Base-by-base conservation (phyloP, 2,888 invertebrate genomes). In the Morpho deidamia region DNA sequence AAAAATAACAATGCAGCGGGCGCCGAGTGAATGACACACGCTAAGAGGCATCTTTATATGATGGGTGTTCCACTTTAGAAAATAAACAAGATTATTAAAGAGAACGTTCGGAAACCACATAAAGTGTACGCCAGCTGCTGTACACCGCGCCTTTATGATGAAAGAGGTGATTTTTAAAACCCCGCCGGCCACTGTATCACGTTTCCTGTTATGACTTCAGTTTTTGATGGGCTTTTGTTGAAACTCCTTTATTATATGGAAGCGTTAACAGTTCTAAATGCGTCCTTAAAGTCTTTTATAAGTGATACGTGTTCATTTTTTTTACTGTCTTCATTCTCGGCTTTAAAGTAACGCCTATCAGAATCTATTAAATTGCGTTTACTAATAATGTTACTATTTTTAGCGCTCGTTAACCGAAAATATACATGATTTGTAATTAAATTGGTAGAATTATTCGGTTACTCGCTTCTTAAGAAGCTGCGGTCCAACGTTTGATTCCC, bases 191-290 rank as follows among this genome's bases (percentile, higher is more conserved):
- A 77, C 80, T 75, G 76, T 86, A 88, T 89, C 87, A 82, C 71
- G 71, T 89, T 88, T 85, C 88, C 86, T 86, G 87, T 89, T 89
- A 88, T 89, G 83, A 85, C 84, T 87, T 81, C 70, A 85, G 76
- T 82, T 85, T 86, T 88, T 85, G 83, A 86, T 82, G 73, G 70
- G 67, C 71, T 78, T 86, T 86, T 86, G 81, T 86, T 80, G 69
- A 75, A 60, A 73, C 67, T 70, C 70, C 78, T 81, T 83, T 80
- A 80, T 80, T 75, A 78, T 80, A 71, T 81, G 79, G 76, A 75
- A 78, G 76, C 72, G 76, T 73, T 79, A 77, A 80, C 74, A 77
- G 67, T 70, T 78, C 76, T 78, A 77, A 82, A 82, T 77, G 69
- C 66, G 73, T 72, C 68, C 68, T 66, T 64, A 49, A 73, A 74